phyloP scores from a whole-genome alignment of 2,888 invertebrate genomes.

The Augochlorella aurata region DNA sequence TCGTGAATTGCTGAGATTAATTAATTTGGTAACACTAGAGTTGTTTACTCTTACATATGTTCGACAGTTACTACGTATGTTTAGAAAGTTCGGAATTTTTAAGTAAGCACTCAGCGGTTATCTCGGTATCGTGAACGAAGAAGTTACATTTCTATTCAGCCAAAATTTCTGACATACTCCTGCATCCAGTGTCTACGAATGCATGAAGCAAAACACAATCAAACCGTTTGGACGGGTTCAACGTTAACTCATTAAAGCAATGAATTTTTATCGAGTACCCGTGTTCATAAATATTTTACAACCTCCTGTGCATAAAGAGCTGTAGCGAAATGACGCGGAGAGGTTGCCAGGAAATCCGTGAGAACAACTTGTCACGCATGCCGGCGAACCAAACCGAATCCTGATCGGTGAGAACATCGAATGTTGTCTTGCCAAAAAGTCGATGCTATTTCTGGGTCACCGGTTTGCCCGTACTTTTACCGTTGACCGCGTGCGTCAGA shows the following conservation, averaged over 20 bases:
- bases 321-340: background rate
- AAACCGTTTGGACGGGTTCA: too few species aligned
- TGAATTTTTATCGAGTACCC: background rate
- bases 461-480: constrained; percentile 33
- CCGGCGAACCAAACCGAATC: background rate
- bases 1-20: too few species aligned
- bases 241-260: background rate
- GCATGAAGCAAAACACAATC: too few species aligned
- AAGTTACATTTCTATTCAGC: too few species aligned
- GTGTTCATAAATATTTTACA: background rate
- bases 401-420: constrained; percentile 1
- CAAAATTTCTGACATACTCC: too few species aligned
- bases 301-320: background rate
- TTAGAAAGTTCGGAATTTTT: too few species aligned
- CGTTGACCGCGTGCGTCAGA: constrained; percentile 14
- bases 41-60: too few species aligned
- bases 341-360: constrained; percentile 1
- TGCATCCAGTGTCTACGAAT: too few species aligned
- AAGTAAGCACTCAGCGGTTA: too few species aligned
- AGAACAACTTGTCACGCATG: background rate
- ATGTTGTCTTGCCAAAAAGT: constrained; percentile 34
- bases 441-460: constrained; percentile 38
- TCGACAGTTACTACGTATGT: too few species aligned
- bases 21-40: too few species aligned
- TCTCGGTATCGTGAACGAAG: too few species aligned